Evolutionary conservation across 2,888 invertebrate genomes (phyloP).

Genomic region (Drosophila merina): DNA sequence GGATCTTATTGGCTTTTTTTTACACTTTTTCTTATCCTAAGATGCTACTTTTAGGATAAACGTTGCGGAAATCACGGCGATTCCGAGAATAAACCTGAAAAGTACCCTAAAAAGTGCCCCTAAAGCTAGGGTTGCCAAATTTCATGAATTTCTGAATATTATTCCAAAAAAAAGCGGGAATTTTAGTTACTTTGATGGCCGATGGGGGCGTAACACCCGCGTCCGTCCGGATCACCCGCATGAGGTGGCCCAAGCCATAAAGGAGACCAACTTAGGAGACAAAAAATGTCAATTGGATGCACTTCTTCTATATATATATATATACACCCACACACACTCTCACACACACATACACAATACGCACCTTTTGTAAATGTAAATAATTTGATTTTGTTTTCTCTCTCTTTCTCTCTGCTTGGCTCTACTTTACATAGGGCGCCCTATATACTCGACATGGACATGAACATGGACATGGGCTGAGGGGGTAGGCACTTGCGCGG

Average conservation of each 20-base stretch:
- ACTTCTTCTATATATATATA: slow-evolving; percentile 5
- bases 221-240: slow-evolving; percentile 68
- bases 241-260: slow-evolving; percentile 13
- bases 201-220: no score
- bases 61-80: no score
- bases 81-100: no score
- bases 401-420: slow-evolving; percentile 17
- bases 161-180: no score
- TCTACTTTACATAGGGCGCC: slow-evolving; percentile 64
- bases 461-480: background rate
- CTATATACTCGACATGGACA: slow-evolving; percentile 25
- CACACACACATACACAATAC: slow-evolving; percentile 12
- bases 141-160: no score
- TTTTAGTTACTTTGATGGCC: no score
- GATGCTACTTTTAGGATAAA: no score
- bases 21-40: no score
- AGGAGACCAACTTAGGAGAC: slow-evolving; percentile 1
- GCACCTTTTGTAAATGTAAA: slow-evolving; percentile 51
- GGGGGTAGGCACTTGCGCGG: background rate
- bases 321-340: background rate
- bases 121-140: no score
- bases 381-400: slow-evolving; percentile 52
- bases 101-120: no score
- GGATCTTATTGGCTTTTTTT: no score
- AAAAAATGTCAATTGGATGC: slow-evolving; percentile 34